These are phyloP conservation scores for Hypomesus transpacificus DNA, from an alignment of 2,113 vertebrate genomes.

Conservation along the genomic window DNA sequence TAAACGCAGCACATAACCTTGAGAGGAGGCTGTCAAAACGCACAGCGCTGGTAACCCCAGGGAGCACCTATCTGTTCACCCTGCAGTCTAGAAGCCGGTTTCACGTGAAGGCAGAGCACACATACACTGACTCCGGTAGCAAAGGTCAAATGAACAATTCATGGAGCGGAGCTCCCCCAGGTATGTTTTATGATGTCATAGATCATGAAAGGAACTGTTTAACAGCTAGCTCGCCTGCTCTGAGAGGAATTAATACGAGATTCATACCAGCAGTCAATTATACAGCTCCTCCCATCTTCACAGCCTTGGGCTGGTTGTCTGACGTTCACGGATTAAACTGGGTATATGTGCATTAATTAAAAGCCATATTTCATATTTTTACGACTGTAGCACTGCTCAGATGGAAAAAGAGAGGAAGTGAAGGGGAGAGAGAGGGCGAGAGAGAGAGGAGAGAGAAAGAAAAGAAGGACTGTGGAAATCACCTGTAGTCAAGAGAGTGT, in stretches of 20 bases:
- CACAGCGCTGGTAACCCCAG: too few species aligned
- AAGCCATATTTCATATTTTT: not conserved
- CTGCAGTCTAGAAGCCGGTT: not conserved
- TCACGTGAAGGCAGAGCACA: not conserved
- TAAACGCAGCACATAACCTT: too few species aligned
- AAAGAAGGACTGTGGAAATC: not conserved
- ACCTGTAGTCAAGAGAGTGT: not conserved
- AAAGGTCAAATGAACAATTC: constrained; percentile 4
- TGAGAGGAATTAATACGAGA: not conserved
- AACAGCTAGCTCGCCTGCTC: not conserved
- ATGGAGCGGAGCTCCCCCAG: not conserved
- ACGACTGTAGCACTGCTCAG: not conserved
- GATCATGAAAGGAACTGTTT: not conserved
- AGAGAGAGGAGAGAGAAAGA: not conserved
- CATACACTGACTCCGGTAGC: not conserved
- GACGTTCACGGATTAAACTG: constrained; percentile 2
- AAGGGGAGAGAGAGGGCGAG: not conserved
- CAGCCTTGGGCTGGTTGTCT: not conserved
- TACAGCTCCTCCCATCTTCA: not conserved
- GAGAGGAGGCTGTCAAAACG: too few species aligned
- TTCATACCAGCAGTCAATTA: constrained; percentile 6
- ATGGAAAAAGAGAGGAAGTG: not conserved
- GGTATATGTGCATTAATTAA: not conserved
- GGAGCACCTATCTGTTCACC: too few species aligned
- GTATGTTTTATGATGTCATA: constrained; percentile 6